phyloP scores from a whole-genome alignment of 2,797 vertebrate genomes.

The Cyprinella venusta region DNA sequence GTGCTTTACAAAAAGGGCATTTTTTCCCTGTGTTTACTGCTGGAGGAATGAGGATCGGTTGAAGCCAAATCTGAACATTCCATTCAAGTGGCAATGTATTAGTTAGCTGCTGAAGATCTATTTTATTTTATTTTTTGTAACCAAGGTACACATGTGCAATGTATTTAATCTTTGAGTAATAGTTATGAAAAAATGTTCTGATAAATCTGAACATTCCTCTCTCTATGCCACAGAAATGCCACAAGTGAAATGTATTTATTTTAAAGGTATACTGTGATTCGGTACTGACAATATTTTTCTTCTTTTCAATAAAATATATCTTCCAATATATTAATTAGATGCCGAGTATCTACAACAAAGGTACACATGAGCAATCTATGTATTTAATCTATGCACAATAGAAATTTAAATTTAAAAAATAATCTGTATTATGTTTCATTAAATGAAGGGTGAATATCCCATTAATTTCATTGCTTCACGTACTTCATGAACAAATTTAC shows the following conservation, averaged over 20 bases:
- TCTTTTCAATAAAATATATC: not conserved
- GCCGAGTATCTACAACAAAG: not conserved
- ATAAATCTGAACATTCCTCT: slow-evolving; percentile 14
- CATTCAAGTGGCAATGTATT: not conserved
- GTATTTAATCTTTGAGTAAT: not conserved
- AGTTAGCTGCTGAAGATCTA: not conserved
- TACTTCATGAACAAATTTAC: not conserved
- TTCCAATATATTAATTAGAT: not conserved
- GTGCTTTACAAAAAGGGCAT: not conserved
- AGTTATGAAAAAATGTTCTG: not conserved
- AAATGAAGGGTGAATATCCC: too few relatives aligned
- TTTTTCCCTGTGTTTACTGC: not conserved
- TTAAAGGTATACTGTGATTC: not conserved
- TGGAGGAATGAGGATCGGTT: slow-evolving; percentile 36
- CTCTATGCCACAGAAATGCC: not conserved
- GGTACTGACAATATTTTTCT: not conserved
- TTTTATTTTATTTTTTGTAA: not conserved
- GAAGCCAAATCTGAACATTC: slow-evolving; percentile 27
- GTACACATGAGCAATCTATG: not conserved
- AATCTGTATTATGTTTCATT: not conserved
- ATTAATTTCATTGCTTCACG: too few relatives aligned
- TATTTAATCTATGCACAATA: not conserved
- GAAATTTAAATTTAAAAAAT: not conserved
- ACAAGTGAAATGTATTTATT: not conserved
- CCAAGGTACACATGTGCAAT: not conserved